Percentiles rank a stretch among this genome's conserved stretches.
These are phyloP conservation scores for Rattus norvegicus DNA, from an alignment of 2,113 vertebrate species.

Conservation along the genomic window DNA sequence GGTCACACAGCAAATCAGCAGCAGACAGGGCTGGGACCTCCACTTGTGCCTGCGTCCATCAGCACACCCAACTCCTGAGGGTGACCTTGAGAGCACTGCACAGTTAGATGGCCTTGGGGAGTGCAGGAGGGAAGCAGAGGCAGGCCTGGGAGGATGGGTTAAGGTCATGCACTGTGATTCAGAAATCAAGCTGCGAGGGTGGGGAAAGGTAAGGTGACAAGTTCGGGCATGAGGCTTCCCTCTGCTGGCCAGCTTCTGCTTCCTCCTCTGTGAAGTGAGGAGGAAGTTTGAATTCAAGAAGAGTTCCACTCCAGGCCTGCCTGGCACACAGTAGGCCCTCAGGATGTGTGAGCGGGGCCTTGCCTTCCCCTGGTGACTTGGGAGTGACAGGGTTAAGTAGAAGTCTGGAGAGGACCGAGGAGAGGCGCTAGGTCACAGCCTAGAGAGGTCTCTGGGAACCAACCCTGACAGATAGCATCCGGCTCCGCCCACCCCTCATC, in stretches of 20 bases:
- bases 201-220: not conserved
- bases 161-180: not conserved
- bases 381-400: not conserved
- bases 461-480: not conserved
- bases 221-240: not conserved
- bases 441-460: not conserved
- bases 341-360: not conserved
- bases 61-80: not conserved
- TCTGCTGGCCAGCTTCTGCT: not conserved
- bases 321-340: conserved; percentile 11
- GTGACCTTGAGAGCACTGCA: not conserved
- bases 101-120: not conserved
- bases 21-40: not conserved
- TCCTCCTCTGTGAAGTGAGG: conserved; percentile 45
- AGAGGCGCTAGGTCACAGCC: not conserved
- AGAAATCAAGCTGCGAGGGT: not conserved
- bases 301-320: not conserved
- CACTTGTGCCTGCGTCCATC: not conserved
- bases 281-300: not conserved
- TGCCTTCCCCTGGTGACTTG: not conserved
- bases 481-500: not conserved
- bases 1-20: not conserved
- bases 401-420: not conserved
- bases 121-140: not conserved
- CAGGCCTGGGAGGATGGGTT: not conserved